Evolutionary conservation across 2,888 invertebrate species (phyloP), one percentile per base, ranked within the genome.

Genomic region (Alsophila aescularia): DNA sequence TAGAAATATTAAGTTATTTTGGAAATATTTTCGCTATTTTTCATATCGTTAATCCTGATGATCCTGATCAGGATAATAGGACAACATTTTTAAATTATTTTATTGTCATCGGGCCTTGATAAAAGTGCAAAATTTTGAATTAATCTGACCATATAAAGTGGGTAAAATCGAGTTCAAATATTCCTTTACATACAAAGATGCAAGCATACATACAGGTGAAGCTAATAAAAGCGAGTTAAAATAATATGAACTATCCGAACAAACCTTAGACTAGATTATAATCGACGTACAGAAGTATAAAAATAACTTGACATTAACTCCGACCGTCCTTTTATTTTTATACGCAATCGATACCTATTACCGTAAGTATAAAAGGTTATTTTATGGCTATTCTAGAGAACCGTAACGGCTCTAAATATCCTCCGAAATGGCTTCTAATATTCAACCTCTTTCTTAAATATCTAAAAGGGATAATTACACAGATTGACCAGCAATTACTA

Each of bases 401-500:
- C 50, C 32, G 39, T 34, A 49, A 48, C 45, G 34, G 40, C 39
- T 37, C 43, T 45, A 29, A 43, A 43, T 39, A 44, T 47, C 47
- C 35, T 8, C 31, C 2, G 2, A 29, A 45, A 53, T 37, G 35
- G 18, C 59, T 29, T 42, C 48, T 53, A 50, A 54, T 62, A 62
- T 60, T 43, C 57, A 51, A 60, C 52, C 35, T 47, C 45, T 53
- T 61, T 65, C 62, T 63, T 65, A 62, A n/a, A 60, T 64, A 58
- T 52, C 41, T 49, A 49, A 57, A 59, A 63, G 60, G 56, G 59
- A 65, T 67, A 67, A 69, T 69, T 64, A 65, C 55, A 47, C 45
- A 51, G 49, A 61, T 60, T 60, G 59, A 66, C 65, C 66, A 64
- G 1, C 48, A 43, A 58, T 70, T 67, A 63, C 64, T 70, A 70